A percentile compares a stretch with the other conserved stretches of the same genome.
phyloP scores from a whole-genome alignment of 2,888 invertebrate species.

The Hirtodrosophila confusa region DNA sequence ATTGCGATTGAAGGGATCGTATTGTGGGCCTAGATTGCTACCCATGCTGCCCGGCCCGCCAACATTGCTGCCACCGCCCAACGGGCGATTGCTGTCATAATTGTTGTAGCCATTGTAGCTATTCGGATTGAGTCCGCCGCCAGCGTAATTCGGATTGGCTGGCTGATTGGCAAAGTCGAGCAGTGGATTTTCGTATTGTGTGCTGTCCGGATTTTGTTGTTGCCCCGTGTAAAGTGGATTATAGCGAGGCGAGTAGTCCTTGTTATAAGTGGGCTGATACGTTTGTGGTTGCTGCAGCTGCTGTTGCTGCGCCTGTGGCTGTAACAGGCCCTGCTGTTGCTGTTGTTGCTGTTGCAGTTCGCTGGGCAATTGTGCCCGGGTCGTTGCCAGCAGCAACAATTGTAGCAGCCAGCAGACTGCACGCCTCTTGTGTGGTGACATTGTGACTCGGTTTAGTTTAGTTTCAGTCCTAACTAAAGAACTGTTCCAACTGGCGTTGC shows the following conservation, averaged over 20 bases:
- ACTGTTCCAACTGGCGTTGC: conserved; percentile 42
- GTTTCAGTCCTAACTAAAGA: conserved; percentile 23
- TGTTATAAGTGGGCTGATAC: conserved; percentile 76
- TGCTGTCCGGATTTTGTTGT: conserved; percentile 58
- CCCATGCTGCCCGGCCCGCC: conserved; percentile 49
- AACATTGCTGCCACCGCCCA: conserved; percentile 44
- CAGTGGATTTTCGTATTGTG: conserved; percentile 77
- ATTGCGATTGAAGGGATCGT: conserved; percentile 79
- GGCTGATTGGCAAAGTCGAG: conserved; percentile 68
- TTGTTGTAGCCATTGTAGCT: conserved; percentile 55
- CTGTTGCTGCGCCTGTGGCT: conserved; percentile 26
- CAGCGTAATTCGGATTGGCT: conserved; percentile 45
- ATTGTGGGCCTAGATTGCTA: conserved; percentile 61
- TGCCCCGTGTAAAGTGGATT: conserved; percentile 80
- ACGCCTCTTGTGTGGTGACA: conserved; percentile 41
- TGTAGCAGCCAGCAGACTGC: conserved; percentile 19
- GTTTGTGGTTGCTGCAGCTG: conserved; percentile 49
- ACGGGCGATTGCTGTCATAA: conserved; percentile 38
- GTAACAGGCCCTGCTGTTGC: conserved; percentile 11
- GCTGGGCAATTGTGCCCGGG: conserved; percentile 39
- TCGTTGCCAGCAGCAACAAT: conserved; percentile 44
- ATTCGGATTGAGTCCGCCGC: conserved; percentile 2
- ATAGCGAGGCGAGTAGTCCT: conserved; percentile 81
- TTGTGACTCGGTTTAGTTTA: conserved; percentile 48
- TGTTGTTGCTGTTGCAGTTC: conserved; percentile 38